Percentiles rank a stretch among this genome's conserved stretches.
Conservation (phyloP, 2,888 invertebrate genomes). For the Loripinus fragilis region DNA sequence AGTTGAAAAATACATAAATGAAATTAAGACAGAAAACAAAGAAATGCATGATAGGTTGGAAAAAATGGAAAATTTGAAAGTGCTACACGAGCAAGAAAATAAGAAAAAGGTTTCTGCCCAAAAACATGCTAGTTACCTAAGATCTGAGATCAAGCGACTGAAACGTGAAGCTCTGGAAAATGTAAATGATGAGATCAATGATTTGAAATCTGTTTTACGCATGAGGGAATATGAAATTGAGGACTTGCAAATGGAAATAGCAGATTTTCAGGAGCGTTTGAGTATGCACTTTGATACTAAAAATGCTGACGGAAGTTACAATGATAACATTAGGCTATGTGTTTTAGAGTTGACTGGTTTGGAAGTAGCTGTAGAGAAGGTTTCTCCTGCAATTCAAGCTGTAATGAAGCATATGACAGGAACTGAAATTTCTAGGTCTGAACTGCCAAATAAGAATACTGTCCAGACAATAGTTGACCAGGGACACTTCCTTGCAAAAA, state of each 20-base stretch:
- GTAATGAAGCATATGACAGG: constrained; percentile 31
- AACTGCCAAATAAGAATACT: constrained; percentile 24
- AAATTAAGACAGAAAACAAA: not conserved
- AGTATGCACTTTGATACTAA: constrained; percentile 10
- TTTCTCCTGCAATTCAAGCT: constrained; percentile 27
- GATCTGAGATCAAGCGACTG: not conserved
- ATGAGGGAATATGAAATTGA: not conserved
- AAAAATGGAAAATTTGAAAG: not conserved
- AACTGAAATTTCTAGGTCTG: constrained; percentile 20
- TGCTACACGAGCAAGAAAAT: not conserved
- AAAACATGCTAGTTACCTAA: constrained; percentile 15
- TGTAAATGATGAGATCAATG: not conserved
- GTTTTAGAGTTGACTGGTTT: constrained; percentile 40
- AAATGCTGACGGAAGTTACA: constrained; percentile 31
- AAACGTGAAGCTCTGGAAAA: not conserved
- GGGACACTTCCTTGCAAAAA: constrained; percentile 45
- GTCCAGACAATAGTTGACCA: constrained; percentile 42
- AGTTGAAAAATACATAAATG: not conserved
- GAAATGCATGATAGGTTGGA: not conserved
- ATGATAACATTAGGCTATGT: constrained; percentile 39
- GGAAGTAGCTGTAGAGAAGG: constrained; percentile 46
- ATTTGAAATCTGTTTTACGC: not conserved
- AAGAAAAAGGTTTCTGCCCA: constrained; percentile 9
- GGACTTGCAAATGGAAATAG: not conserved
- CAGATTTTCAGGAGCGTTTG: not conserved